These are phyloP conservation scores for Apistogramma diplotaenia DNA, from an alignment of 2,113 vertebrate genomes.

Conservation along the genomic window DNA sequence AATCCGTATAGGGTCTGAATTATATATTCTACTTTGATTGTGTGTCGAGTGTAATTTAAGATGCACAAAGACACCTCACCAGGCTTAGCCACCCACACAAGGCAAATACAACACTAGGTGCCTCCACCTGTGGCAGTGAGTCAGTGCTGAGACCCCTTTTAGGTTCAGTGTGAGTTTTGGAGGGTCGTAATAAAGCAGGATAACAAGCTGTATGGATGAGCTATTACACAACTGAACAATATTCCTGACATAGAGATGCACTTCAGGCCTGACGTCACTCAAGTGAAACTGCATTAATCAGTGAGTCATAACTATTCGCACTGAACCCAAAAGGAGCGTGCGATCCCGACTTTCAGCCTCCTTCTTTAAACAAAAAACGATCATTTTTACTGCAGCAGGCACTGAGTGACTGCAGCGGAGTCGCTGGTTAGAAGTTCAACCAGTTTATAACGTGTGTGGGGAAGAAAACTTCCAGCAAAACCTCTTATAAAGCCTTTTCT, in stretches of 20 bases:
- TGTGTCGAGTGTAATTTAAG: not conserved
- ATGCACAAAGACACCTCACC: not conserved
- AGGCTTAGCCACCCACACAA: not conserved
- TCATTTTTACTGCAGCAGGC: accelerated
- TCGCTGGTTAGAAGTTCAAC: not conserved
- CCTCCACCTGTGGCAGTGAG: not conserved
- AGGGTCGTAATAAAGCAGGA: not conserved
- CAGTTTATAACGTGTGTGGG: not conserved
- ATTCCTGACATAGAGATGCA: not conserved
- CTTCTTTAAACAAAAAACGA: not conserved
- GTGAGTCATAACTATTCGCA: constrained; percentile 25
- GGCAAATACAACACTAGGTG: not conserved
- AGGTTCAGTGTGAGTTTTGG: not conserved
- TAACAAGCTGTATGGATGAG: not conserved
- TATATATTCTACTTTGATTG: not conserved
- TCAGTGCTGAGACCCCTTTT: not conserved
- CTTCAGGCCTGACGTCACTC: constrained; percentile 51
- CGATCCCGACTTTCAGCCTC: not conserved
- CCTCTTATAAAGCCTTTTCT: not conserved
- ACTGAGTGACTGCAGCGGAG: not conserved
- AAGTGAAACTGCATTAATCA: constrained; percentile 56
- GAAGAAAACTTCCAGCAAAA: not conserved
- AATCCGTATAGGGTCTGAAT: not conserved
- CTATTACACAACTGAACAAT: not conserved
- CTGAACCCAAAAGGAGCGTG: not conserved